These are phyloP conservation scores for Ornithoptera priamus DNA, from an alignment of 2,888 invertebrate species.

Conservation along the genomic window DNA sequence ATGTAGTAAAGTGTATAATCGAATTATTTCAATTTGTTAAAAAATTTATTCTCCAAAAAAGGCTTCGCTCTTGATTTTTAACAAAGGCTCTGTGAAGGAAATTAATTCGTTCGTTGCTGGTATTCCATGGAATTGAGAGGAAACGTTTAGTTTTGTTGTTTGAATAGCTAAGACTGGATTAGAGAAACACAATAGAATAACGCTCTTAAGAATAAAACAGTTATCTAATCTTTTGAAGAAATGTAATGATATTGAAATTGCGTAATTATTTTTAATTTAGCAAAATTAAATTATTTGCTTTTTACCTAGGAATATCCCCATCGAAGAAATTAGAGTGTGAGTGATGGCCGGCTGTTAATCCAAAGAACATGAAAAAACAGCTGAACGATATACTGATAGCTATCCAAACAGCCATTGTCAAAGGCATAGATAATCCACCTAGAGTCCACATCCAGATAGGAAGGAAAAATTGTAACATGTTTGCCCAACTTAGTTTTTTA, in stretches of 20 bases:
- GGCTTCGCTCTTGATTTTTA: too few species aligned
- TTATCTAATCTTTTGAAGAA: too few species aligned
- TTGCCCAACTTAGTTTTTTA: constrained; percentile 49
- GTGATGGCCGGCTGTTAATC: constrained; percentile 90
- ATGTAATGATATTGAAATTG: background rate
- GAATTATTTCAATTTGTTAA: too few species aligned
- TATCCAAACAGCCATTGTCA: constrained; percentile 77
- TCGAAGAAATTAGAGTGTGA: constrained; percentile 90
- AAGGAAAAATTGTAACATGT: constrained; percentile 54
- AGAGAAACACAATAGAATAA: too few species aligned
- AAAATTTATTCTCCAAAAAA: too few species aligned
- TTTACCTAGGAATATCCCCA: constrained; percentile 85
- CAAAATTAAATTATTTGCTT: background rate
- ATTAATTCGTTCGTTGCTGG: too few species aligned
- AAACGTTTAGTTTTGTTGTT: too few species aligned
- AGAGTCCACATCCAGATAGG: constrained; percentile 67
- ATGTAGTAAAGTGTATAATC: too few species aligned
- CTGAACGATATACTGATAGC: constrained; percentile 74
- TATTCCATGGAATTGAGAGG: too few species aligned
- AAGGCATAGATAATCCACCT: constrained; percentile 54
- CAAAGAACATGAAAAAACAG: constrained; percentile 82
- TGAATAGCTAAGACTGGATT: background rate
- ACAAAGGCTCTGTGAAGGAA: too few species aligned
- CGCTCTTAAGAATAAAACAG: too few species aligned
- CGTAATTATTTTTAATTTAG: background rate